These are phyloP conservation scores for Vanessa tameamea DNA, from an alignment of 1,140 invertebrate genomes.

Conservation along the genomic window DNA sequence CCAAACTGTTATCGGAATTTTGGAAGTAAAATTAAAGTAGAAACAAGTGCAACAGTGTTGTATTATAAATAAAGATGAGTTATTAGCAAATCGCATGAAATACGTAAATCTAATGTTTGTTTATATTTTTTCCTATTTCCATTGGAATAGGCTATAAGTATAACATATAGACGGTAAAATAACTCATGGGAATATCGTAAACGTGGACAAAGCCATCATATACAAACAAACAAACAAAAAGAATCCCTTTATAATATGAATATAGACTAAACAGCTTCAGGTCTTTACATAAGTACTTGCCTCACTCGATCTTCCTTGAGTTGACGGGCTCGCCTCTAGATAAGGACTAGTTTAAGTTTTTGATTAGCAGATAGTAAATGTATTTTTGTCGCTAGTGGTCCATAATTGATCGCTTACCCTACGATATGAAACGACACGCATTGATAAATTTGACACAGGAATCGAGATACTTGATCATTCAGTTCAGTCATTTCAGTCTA, in stretches of 20 bases:
- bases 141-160: no score
- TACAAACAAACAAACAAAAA: no score
- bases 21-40: no score
- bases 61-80: no score
- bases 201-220: no score
- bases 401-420: slow-evolving; percentile 36
- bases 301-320: slow-evolving; percentile 50
- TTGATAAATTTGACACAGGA: slow-evolving; percentile 9
- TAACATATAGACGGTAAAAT: no score
- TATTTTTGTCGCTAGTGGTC: slow-evolving; percentile 24
- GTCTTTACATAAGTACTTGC: slow-evolving; percentile 14
- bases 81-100: no score
- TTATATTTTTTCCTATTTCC: no score
- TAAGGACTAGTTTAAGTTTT: slow-evolving; percentile 38
- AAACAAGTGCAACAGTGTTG: no score
- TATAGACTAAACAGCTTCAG: slow-evolving; percentile 16
- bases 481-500: background rate
- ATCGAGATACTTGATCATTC: background rate
- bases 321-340: slow-evolving; percentile 47
- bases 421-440: background rate
- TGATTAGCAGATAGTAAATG: slow-evolving; percentile 42
- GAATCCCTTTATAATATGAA: background rate
- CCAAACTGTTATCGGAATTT: no score
- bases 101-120: no score
- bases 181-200: no score